phyloP scores from a whole-genome alignment of 2,888 invertebrate genomes.

The Spodoptera picta region DNA sequence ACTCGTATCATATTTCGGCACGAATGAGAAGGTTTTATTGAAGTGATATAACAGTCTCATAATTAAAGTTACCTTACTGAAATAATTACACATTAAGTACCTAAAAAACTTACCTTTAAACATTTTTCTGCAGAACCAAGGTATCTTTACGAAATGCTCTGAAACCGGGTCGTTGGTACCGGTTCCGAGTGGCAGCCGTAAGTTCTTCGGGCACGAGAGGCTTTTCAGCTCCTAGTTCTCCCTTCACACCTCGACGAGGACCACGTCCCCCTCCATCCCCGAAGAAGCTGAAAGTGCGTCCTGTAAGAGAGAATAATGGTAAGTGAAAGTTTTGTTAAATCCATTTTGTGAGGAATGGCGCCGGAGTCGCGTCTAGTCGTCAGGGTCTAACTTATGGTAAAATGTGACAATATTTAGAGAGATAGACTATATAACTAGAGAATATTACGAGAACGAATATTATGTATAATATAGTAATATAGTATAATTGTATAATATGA shows the following conservation, averaged over 20 bases:
- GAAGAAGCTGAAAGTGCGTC: slow-evolving; percentile 88
- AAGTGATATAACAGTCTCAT: too few species aligned
- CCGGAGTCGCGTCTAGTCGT: too few species aligned
- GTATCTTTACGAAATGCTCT: slow-evolving; percentile 87
- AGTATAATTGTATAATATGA: too few species aligned
- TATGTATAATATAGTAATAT: too few species aligned
- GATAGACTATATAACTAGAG: too few species aligned
- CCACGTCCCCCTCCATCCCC: slow-evolving; percentile 90
- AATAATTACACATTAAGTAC: too few species aligned
- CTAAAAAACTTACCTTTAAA: not conserved
- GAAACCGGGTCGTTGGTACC: slow-evolving; percentile 93
- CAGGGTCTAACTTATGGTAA: too few species aligned
- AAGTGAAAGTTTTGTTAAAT: slow-evolving; percentile 24
- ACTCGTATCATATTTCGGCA: too few species aligned
- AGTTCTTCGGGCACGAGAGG: slow-evolving; percentile 92
- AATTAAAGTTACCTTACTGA: too few species aligned
- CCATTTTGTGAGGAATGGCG: not conserved
- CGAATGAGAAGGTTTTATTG: too few species aligned
- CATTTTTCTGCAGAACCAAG: slow-evolving; percentile 77
- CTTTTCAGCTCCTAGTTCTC: slow-evolving; percentile 89
- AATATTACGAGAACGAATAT: too few species aligned
- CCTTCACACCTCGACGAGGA: slow-evolving; percentile 88
- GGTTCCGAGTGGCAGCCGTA: slow-evolving; percentile 93
- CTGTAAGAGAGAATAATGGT: slow-evolving; percentile 80
- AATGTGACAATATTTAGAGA: too few species aligned